Evolutionary conservation across 1,140 invertebrate genomes (phyloP), one percentile per base, ranked within the genome.

Genomic region (Odontomachus brunneus): DNA sequence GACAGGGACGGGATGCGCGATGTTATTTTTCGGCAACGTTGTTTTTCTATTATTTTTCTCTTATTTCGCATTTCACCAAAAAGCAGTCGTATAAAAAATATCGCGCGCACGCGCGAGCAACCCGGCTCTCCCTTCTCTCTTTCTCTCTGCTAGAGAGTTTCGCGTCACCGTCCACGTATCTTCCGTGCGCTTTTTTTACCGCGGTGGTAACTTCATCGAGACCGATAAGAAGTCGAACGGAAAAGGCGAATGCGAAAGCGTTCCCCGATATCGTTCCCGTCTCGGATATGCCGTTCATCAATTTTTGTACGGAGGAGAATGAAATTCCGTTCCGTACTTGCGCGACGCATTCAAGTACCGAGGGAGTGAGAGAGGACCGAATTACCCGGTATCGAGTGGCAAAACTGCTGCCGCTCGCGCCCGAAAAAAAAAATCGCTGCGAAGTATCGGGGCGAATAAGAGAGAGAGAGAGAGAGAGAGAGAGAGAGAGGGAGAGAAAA

Each of bases 11-110:
- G 51, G 57, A 80, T 44, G 12, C 33, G 65, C 65, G 65, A n/a
- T 80, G 75, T 80, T 80, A 69, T 80, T 80, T 80, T 80, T 69
- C 65, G 7, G n/a, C 26, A 44, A 44, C 26, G 75, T 80, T 80
- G 69, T 69, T 80, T 80, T 57, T 80, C 65, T 19, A 69, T 80
- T 69, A 80, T 80, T 80, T 80, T 57, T 80, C 75, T 59, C 75
- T 69, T 22, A 80, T 69, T 80, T 80, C 75, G 33, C 12, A 69
- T 69, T 80, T 80, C 49, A 44, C 26, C n/a, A 51, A 76, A 65
- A 76, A 66, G 74, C 74, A 66, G 24, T 53, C 53, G 63, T 57
- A 69, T 57, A 69, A 69, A 80, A 44, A 80, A 80, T 69, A 80
- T 44, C 17, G 51, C 33, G 15, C 22, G 22, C 22, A 48, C 9